These are phyloP conservation scores for Drosophila varians DNA, from an alignment of 1,140 invertebrate species.

Conservation along the genomic window DNA sequence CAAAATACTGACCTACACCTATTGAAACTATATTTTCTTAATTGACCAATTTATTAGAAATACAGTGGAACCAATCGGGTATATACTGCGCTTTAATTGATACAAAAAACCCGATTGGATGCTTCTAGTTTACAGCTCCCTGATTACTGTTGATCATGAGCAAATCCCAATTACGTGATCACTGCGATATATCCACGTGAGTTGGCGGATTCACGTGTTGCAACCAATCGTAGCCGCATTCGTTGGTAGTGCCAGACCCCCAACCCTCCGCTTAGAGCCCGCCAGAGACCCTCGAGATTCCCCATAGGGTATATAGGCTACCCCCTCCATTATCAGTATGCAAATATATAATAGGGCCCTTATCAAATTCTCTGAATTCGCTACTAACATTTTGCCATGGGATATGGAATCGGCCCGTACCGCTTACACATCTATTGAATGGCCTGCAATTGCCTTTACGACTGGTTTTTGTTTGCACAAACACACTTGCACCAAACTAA, in stretches of 20 bases:
- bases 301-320: constrained; percentile 5
- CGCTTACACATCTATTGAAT: constrained; percentile 1
- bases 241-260: constrained; percentile 13
- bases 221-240: constrained; percentile 39
- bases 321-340: constrained; percentile 32
- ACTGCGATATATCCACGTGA: constrained; percentile 52
- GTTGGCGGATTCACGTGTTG: constrained; percentile 49
- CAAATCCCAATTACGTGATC: constrained; percentile 52
- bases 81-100: background rate
- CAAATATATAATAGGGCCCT: constrained; percentile 26
- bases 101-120: background rate
- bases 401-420: background rate
- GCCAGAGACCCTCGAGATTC: background rate
- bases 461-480: constrained; percentile 2
- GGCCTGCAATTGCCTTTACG: background rate
- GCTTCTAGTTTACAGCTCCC: constrained; percentile 9
- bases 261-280: background rate
- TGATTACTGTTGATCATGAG: constrained; percentile 31
- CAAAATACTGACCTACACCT: constrained; percentile 12
- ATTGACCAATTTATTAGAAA: background rate
- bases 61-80: background rate
- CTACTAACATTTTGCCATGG: constrained; percentile 16
- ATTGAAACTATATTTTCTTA: background rate
- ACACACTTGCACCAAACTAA: constrained; percentile 6
- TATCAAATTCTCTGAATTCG: constrained; percentile 12